Conservation (phyloP, 2,113 vertebrate genomes). For the Dromiciops gliroides region DNA sequence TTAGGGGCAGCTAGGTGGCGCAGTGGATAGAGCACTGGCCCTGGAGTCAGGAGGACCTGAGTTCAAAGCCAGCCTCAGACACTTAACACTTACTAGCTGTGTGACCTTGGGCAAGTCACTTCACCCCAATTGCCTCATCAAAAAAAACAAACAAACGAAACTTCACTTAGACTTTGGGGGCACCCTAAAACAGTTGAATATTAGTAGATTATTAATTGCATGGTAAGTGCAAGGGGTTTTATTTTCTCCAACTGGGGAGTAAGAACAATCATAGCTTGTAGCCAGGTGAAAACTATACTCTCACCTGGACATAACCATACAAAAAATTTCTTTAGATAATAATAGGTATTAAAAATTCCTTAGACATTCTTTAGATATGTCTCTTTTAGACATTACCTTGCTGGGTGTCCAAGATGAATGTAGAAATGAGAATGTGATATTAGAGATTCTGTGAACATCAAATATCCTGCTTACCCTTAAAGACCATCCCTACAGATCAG, state of each 20-base stretch:
- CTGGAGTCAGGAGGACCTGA: too few species aligned
- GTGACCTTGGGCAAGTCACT: too few species aligned
- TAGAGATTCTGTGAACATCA: neutral
- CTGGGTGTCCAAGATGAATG: neutral
- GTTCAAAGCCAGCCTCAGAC: too few species aligned
- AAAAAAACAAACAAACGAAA: too few species aligned
- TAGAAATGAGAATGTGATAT: neutral
- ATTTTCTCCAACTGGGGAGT: neutral
- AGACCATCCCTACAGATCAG: neutral
- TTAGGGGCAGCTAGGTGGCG: too few species aligned
- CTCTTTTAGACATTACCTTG: neutral
- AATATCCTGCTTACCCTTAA: neutral
- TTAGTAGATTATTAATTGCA: too few species aligned
- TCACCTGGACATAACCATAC: accelerated
- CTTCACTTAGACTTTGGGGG: neutral
- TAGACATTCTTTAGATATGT: neutral
- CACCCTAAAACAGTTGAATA: too few species aligned
- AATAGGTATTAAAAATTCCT: neutral
- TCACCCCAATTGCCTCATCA: too few species aligned
- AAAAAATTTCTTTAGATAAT: neutral
- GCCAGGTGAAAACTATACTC: neutral
- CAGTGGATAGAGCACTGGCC: too few species aligned
- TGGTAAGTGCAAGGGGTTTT: too few species aligned
- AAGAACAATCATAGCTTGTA: accelerated
- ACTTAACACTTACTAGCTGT: too few species aligned